These are phyloP conservation scores for Himalopsyche kuldschensis DNA, from an alignment of 2,888 invertebrate genomes.

Conservation along the genomic window DNA sequence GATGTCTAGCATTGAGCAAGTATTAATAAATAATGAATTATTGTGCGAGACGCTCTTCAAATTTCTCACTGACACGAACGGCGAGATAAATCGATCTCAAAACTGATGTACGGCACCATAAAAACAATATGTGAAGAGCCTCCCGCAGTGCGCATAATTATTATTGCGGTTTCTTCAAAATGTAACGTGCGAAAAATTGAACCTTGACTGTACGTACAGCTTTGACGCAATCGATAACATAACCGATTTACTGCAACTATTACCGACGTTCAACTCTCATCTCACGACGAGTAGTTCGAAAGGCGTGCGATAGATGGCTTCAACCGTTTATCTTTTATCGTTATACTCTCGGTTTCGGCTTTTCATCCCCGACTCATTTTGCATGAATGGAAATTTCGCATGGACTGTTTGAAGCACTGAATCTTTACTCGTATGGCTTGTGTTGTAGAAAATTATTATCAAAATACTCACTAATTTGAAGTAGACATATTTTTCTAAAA, in stretches of 20 bases:
- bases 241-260: no score
- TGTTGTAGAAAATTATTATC: no score
- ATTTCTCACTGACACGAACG: neutral
- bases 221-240: neutral
- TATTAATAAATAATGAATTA: neutral
- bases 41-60: neutral
- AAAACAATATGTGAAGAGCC: neutral
- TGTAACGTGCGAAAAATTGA: conserved; percentile 35
- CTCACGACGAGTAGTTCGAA: neutral
- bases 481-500: no score
- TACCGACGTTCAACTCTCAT: no score
- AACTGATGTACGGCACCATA: neutral
- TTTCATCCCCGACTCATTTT: no score
- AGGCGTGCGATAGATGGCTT: neutral
- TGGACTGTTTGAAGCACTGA: no score
- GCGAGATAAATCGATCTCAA: neutral
- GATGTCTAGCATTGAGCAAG: neutral
- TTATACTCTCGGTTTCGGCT: no score
- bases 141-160: neutral
- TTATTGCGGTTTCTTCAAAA: neutral
- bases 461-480: no score
- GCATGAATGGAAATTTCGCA: no score
- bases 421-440: no score
- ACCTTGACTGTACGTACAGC: conserved; percentile 21
- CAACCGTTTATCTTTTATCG: no score